These are phyloP conservation scores for Catharus ustulatus DNA, from an alignment of 2,797 vertebrate species.

Conservation along the genomic window DNA sequence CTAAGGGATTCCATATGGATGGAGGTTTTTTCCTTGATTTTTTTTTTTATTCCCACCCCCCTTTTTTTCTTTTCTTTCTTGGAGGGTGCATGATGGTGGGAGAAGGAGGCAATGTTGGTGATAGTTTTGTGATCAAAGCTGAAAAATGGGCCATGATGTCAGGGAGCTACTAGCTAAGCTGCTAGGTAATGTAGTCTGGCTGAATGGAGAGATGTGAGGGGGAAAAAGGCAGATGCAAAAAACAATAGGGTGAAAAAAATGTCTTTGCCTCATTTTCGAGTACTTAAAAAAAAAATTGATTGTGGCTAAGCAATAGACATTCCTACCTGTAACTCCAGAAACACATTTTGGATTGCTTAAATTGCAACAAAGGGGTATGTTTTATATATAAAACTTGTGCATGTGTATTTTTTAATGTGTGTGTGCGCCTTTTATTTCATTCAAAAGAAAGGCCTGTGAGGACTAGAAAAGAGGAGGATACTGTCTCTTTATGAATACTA, in stretches of 20 bases:
- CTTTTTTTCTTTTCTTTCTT: fast-evolving
- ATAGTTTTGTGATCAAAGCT: not conserved
- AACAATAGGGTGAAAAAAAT: not conserved
- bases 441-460: constrained; percentile 70
- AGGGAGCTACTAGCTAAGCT: not conserved
- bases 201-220: not conserved
- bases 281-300: not conserved
- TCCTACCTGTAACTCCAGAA: not conserved
- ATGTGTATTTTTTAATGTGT: not conserved
- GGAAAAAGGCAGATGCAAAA: not conserved
- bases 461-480: constrained; percentile 68
- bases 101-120: not conserved
- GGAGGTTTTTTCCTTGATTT: not conserved
- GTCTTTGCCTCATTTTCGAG: not conserved
- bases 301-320: not conserved
- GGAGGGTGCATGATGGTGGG: not conserved
- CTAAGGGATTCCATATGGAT: not conserved
- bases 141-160: not conserved
- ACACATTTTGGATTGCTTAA: constrained; percentile 56
- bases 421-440: constrained; percentile 69
- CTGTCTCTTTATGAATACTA: constrained; percentile 82
- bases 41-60: fast-evolving
- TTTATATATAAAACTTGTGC: constrained; percentile 61
- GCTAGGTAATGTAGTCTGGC: not conserved
- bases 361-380: constrained; percentile 54